Evolutionary conservation across 2,113 vertebrate species (phyloP).

Genomic region (Nipponia nippon): DNA sequence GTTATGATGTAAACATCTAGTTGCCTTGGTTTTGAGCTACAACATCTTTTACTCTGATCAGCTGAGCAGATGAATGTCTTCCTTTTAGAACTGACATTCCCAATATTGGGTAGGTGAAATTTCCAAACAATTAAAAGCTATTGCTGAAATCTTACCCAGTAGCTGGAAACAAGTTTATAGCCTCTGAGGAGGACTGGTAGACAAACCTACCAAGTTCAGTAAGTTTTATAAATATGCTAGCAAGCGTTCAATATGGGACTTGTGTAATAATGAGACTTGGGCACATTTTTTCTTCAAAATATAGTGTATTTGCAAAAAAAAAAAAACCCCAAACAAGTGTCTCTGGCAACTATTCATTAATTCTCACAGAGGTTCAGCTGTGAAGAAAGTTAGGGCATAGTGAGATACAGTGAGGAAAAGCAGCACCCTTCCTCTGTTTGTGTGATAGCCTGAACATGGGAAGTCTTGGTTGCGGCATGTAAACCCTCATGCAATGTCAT

Average conservation of each 20-base stretch:
- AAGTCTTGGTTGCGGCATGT: background rate
- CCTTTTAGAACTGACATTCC: background rate
- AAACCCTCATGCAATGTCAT: rapidly evolving
- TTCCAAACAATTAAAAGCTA: background rate
- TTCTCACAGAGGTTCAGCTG: background rate
- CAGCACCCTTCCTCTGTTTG: background rate
- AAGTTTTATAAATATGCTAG: background rate
- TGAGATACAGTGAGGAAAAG: background rate
- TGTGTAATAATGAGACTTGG: background rate
- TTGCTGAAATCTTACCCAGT: background rate
- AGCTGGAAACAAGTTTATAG: background rate
- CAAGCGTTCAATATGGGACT: background rate
- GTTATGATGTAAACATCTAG: background rate
- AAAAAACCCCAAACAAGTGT: no score
- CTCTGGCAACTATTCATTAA: background rate
- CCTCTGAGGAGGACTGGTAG: background rate
- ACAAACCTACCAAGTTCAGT: background rate
- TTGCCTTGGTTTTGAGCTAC: background rate
- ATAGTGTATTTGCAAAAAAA: background rate
- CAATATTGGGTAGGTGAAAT: background rate
- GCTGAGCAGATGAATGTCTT: background rate
- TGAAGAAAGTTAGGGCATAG: background rate
- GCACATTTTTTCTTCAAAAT: background rate
- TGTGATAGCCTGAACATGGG: background rate
- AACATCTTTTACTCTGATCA: background rate